Conservation (phyloP, 2,888 invertebrate species). For the Caenorhabditis becei region DNA sequence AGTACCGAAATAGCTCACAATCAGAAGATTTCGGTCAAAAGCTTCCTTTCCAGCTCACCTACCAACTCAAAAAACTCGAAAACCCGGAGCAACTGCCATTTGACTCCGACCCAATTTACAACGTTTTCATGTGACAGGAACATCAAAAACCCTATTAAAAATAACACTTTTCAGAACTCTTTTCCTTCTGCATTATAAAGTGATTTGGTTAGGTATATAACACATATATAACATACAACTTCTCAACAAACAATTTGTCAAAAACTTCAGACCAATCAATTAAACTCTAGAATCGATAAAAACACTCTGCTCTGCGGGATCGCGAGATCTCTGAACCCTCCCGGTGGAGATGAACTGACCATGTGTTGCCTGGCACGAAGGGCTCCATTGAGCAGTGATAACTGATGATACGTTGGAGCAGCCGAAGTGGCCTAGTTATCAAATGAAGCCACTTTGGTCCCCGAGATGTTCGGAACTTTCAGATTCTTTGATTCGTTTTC, state of each 20-base stretch:
- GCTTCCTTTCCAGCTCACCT: too few relatives aligned
- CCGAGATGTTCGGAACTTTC: not conserved
- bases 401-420: constrained; percentile 11
- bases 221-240: too few relatives aligned
- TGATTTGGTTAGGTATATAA: not conserved
- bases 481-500: not conserved
- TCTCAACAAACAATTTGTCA: too few relatives aligned
- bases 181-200: not conserved
- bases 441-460: not conserved
- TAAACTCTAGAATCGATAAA: not conserved
- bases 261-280: too few relatives aligned
- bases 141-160: not conserved
- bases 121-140: not conserved
- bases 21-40: too few relatives aligned
- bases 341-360: constrained; percentile 5
- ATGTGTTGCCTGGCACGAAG: constrained; percentile 6
- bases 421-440: not conserved
- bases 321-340: constrained; percentile 19
- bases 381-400: constrained; percentile 41
- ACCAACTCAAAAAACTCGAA: too few relatives aligned
- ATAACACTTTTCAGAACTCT: not conserved
- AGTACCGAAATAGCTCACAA: too few relatives aligned
- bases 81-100: too few relatives aligned
- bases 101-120: too few relatives aligned
- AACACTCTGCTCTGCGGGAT: not conserved